Evolutionary conservation across 1,140 invertebrate species (phyloP).

Genomic region (Drosophila simulans): DNA sequence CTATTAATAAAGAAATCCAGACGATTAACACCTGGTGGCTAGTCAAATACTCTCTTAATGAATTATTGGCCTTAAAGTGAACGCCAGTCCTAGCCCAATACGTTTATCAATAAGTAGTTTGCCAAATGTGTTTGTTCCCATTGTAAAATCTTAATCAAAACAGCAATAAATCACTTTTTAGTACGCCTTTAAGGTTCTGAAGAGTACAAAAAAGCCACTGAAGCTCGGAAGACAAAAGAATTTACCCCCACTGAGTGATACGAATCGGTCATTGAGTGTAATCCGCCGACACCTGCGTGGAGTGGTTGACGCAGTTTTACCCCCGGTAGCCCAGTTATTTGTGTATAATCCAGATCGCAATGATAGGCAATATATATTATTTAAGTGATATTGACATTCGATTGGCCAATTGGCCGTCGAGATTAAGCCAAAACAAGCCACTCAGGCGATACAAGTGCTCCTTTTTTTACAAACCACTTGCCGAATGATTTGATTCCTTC

Average conservation of each 20-base stretch:
- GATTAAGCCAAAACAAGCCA: conserved; percentile 60
- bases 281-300: conserved; percentile 40
- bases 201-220: conserved; percentile 2
- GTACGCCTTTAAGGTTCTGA: neutral
- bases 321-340: conserved; percentile 24
- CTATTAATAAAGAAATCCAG: conserved; percentile 13
- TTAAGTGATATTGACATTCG: conserved; percentile 43
- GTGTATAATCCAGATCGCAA: conserved; percentile 36
- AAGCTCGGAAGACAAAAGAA: neutral
- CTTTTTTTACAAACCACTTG: neutral
- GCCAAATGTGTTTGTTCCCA: neutral
- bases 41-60: conserved; percentile 20
- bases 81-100: neutral
- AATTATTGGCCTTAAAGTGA: conserved; percentile 5
- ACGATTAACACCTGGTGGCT: neutral
- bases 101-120: neutral
- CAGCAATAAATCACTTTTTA: conserved; percentile 8
- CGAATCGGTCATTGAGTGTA: conserved; percentile 27
- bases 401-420: conserved; percentile 60
- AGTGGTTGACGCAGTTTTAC: conserved; percentile 29
- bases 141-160: conserved; percentile 25
- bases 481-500: conserved; percentile 19
- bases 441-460: conserved; percentile 30
- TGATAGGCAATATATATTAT: conserved; percentile 49
- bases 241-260: conserved; percentile 41